Evolutionary conservation across 1,140 invertebrate genomes (phyloP).

Genomic region (Episyrphus balteatus): DNA sequence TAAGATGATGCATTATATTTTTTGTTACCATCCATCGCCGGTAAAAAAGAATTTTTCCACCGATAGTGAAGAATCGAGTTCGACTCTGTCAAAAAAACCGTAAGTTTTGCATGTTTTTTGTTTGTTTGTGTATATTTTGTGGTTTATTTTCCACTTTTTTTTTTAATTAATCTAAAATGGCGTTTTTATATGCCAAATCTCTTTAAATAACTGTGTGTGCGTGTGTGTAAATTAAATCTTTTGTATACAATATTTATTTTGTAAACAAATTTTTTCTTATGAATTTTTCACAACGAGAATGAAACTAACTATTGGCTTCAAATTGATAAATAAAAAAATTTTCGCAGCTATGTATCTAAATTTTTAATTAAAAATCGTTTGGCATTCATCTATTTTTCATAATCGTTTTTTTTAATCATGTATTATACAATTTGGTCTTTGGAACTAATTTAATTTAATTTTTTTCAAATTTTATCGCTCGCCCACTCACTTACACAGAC

Average conservation of each 20-base stretch:
- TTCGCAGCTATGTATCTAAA: too few relatives aligned
- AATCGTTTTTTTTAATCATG: too few relatives aligned
- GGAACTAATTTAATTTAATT: too few relatives aligned
- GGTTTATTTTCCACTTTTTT: not conserved
- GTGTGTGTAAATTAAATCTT: too few relatives aligned
- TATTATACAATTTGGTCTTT: too few relatives aligned
- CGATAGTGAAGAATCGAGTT: conserved; percentile 43
- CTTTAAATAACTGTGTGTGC: too few relatives aligned
- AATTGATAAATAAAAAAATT: not conserved
- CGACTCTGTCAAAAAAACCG: conserved; percentile 38
- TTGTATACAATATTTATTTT: not conserved
- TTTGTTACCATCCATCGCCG: conserved; percentile 75
- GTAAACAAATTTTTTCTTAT: not conserved
- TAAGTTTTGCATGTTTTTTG: conserved; percentile 30
- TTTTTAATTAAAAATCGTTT: too few relatives aligned
- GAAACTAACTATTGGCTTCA: not conserved
- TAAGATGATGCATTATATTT: conserved; percentile 74
- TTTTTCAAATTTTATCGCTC: too few relatives aligned
- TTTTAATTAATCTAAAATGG: not conserved
- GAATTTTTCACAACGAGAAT: conserved; percentile 1
- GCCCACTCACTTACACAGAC: too few relatives aligned
- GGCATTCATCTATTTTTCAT: too few relatives aligned
- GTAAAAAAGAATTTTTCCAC: conserved; percentile 65
- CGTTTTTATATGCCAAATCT: not conserved
- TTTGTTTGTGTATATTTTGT: too few relatives aligned